Base-by-base conservation (phyloP, 1,140 invertebrate species). In the Zaprionus nigranus region DNA sequence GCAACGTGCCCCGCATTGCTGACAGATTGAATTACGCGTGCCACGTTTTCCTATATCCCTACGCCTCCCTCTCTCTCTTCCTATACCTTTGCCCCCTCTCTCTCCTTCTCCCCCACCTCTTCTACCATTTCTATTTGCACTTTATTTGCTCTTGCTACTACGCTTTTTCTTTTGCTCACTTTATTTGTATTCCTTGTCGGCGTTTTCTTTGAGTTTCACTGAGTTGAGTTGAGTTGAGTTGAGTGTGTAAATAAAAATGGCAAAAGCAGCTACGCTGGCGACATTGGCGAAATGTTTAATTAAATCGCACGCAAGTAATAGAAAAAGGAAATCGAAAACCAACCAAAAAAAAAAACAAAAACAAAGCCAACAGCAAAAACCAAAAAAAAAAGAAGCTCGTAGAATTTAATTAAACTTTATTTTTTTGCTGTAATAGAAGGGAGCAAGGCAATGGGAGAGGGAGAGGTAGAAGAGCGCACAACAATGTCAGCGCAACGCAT, bases 401-500 rank as follows among this genome's bases (percentile, higher is more conserved):
- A 88, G 84, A 90, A 88, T 88, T 88, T 88, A 87, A 87, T 87
- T 87, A 84, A 87, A 88, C 84, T 88, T 86, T 77, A 72, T 73
- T 74, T 74, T 74, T 72, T 78, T 75, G 36, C 24, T 20, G 15
- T 22, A 17, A 51, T 30, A 28, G 40, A 24, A 22, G 15, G 15
- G n/a, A 17, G 65, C 28, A 17, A 26, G 61, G 49, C 11, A 6
- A 46, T 24, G n/a, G 26, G 15, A 7, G 43, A 30, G 57, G 20
- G 2, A 15, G 11, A 15, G 12, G 2, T 34, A 36, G n/a, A 17
- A 36, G 49, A 34, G 36, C 43, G 63, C 79, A 17, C 20, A 46
- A 49, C 65, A 78, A 81, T 81, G 78, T 67, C 83, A 83, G 81
- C 75, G 81, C 78, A 77, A 90, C 84, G 84, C 85, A 88, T 88